Evolutionary conservation across 1,140 invertebrate genomes (phyloP), one percentile per base, ranked within the genome.

Genomic region (Achroia grisella): DNA sequence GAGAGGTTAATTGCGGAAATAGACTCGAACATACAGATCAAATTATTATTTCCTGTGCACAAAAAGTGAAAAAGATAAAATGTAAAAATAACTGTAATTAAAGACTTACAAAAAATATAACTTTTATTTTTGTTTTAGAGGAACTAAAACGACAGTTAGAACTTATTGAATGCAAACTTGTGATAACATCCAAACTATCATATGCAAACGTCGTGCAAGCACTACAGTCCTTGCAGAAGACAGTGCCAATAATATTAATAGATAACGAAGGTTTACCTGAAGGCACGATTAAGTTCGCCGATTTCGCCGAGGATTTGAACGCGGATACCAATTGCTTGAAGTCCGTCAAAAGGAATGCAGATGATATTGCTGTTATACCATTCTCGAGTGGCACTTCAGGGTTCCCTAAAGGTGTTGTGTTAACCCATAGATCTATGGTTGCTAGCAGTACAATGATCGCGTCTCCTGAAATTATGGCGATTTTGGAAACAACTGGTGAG

Each of bases 331-430:
- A 73, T 37, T 83, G 79, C 56, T 62, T 88, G 43, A 87, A 81
- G 56, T 52, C 62, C n/a, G 71, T 81, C 10, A 62, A 77, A 31
- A 61, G 85, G 17, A 70, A 59, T 52, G 39, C 68, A 2, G 70
- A 89, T 12, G 89, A 91, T 56, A 63, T 89, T 3, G 84, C 87
- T 2, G 67, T 91, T 35, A 55, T 92, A 48, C 90, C 90, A 1
- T 92, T 89, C 62, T 93, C 95, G 0, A 96, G 94, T 72, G 95
- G 95, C 8, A 97, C 95, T 6, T 97, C 95, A 17, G 95, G 96
- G 13, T 80, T 93, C 39, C 94, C 96, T 4, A 97, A 97, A 88
- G 95, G 93, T 12, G 95, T 97, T 0, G 90, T 93, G 67, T 71
- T 96, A 3, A 91, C 93, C 0, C 94, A 97, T 68, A 83, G 71